Conservation (phyloP, 2,888 invertebrate genomes). For the Corythucha ciliata region DNA sequence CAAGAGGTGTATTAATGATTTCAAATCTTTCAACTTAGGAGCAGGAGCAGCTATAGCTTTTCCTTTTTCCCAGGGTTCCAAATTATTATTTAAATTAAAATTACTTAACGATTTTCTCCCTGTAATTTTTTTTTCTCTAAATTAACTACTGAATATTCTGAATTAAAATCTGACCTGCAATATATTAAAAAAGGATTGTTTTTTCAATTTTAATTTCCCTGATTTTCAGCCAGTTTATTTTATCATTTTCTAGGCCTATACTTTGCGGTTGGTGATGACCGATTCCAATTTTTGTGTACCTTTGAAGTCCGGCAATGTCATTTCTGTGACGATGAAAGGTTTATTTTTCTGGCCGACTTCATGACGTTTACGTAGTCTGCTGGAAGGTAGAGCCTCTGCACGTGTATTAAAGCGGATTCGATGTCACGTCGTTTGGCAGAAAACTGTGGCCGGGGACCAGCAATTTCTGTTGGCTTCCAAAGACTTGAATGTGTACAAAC, state of each 20-base stretch:
- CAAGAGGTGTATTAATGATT: too few relatives aligned
- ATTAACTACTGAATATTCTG: background rate
- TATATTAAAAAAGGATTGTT: too few relatives aligned
- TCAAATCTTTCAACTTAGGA: too few relatives aligned
- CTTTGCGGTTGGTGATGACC: constrained; percentile 10
- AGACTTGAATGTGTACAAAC: too few relatives aligned
- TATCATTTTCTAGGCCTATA: background rate
- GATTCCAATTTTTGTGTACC: constrained; percentile 19
- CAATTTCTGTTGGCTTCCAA: too few relatives aligned
- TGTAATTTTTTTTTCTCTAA: constrained; percentile 2
- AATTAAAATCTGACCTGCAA: background rate
- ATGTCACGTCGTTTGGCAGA: constrained; percentile 33
- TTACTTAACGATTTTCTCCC: too few relatives aligned
- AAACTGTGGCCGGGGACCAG: constrained; percentile 31
- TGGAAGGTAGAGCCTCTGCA: constrained; percentile 24
- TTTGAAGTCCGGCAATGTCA: constrained; percentile 17
- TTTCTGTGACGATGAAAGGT: constrained; percentile 28
- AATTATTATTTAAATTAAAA: too few relatives aligned
- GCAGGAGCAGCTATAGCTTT: too few relatives aligned
- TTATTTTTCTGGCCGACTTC: constrained; percentile 26
- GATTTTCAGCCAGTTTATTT: too few relatives aligned
- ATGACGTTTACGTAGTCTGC: constrained; percentile 21
- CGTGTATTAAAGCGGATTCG: constrained; percentile 30
- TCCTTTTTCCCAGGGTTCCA: too few relatives aligned
- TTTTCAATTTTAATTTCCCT: background rate